These are phyloP conservation scores for Musca vetustissima DNA, from an alignment of 1,140 invertebrate genomes.

Conservation along the genomic window DNA sequence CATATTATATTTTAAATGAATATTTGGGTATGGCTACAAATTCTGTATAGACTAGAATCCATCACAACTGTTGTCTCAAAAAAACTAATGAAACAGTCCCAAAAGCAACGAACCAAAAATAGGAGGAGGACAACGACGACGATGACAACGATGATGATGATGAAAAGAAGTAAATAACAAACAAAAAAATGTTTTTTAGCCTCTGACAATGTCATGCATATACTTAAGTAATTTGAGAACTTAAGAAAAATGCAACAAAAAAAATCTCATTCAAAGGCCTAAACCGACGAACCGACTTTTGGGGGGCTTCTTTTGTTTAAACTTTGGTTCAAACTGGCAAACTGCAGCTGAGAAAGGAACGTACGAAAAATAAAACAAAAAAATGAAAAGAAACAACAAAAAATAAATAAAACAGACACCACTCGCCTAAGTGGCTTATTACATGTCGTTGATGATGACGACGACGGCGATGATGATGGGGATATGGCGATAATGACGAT, in stretches of 20 bases:
- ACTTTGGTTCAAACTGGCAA: slow-evolving; percentile 18
- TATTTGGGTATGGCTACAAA: too few relatives aligned
- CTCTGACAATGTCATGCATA: slow-evolving; percentile 1
- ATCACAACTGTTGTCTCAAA: too few relatives aligned
- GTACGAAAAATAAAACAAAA: slow-evolving; percentile 8
- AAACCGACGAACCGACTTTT: slow-evolving; percentile 31
- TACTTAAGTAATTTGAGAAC: slow-evolving; percentile 26
- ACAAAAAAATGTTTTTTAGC: background rate
- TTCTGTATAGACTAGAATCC: too few relatives aligned
- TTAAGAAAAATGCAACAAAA: background rate
- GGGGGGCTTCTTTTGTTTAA: slow-evolving; percentile 29
- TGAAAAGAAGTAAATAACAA: background rate
- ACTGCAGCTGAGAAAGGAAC: slow-evolving; percentile 17
- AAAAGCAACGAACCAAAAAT: too few relatives aligned
- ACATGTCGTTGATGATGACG: background rate
- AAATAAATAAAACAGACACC: slow-evolving; percentile 6
- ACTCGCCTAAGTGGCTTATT: slow-evolving; percentile 16
- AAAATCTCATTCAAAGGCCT: slow-evolving; percentile 28
- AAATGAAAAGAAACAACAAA: too few relatives aligned
- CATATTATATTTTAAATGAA: too few relatives aligned
- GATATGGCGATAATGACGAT: background rate
- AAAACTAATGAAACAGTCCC: too few relatives aligned
- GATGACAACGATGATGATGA: background rate
- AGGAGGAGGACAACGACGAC: background rate
- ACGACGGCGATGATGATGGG: background rate